Conservation (phyloP, 2,888 invertebrate genomes). For the Sinhomidia bicolor region DNA sequence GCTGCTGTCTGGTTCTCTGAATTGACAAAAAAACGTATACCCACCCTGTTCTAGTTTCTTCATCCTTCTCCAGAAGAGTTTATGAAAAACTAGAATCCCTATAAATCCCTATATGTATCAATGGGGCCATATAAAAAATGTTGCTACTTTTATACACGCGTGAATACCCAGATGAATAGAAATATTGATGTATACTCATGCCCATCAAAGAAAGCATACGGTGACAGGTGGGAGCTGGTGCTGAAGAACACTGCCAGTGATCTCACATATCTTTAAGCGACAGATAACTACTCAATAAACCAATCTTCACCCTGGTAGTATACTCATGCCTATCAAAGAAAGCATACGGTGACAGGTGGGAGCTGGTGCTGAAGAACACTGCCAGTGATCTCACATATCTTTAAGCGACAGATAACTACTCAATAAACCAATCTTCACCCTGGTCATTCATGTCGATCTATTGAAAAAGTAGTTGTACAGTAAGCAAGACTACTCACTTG, state of each 20-base stretch:
- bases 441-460: slow-evolving; percentile 48
- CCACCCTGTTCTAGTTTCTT: neutral
- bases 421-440: slow-evolving; percentile 64
- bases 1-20: neutral
- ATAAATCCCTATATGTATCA: too few relatives aligned
- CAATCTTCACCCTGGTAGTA: slow-evolving; percentile 55
- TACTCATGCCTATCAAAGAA: slow-evolving; percentile 32
- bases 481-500: slow-evolving; percentile 13
- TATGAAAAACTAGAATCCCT: neutral
- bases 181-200: neutral
- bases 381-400: slow-evolving; percentile 52
- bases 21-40: neutral
- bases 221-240: slow-evolving; percentile 65
- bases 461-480: neutral
- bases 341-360: slow-evolving; percentile 63
- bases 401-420: slow-evolving; percentile 69
- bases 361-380: slow-evolving; percentile 36
- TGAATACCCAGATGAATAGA: neutral
- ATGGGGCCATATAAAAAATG: neutral
- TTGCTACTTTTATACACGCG: neutral
- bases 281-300: slow-evolving; percentile 71
- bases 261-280: slow-evolving; percentile 57
- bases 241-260: slow-evolving; percentile 23
- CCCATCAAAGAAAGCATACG: neutral
- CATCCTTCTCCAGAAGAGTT: neutral